Percentiles rank a stretch among this genome's conserved stretches.
These are phyloP conservation scores for Turnix velox DNA, from an alignment of 2,113 vertebrate species.

Conservation along the genomic window DNA sequence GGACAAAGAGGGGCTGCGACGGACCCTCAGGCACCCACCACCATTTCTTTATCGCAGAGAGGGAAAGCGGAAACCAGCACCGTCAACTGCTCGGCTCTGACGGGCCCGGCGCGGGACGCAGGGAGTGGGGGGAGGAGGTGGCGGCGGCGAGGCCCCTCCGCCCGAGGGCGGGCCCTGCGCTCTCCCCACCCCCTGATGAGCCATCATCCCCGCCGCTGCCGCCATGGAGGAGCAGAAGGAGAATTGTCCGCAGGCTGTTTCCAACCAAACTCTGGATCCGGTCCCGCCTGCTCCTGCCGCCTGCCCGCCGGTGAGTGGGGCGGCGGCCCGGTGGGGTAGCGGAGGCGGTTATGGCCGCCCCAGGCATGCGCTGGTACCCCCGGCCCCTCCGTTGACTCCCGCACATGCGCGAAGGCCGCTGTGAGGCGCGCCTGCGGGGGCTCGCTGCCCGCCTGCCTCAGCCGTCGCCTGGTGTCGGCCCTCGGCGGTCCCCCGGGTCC, in stretches of 20 bases:
- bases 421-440: not conserved
- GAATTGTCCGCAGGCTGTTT: not conserved
- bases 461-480: not conserved
- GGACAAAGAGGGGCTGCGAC: not conserved
- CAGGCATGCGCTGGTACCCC: not conserved
- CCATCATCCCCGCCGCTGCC: not conserved
- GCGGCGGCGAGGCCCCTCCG: not conserved
- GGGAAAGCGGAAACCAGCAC: rapidly evolving
- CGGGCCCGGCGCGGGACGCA: too few species aligned
- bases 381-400: not conserved
- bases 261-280: not conserved
- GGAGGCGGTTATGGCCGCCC: too few species aligned
- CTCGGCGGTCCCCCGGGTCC: not conserved
- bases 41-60: rapidly evolving
- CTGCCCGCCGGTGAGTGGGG: not conserved
- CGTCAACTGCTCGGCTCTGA: rapidly evolving
- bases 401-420: not conserved
- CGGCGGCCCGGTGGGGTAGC: too few species aligned
- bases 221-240: not conserved
- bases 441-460: rapidly evolving
- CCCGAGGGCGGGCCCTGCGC: not conserved
- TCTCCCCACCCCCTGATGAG: not conserved
- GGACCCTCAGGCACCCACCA: not conserved
- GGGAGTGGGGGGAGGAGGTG: too few species aligned
- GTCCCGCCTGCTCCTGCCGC: not conserved